Percentiles rank a stretch among this genome's conserved stretches.
phyloP scores from a whole-genome alignment of 2,888 invertebrate genomes.

The Dasypolia templi region DNA sequence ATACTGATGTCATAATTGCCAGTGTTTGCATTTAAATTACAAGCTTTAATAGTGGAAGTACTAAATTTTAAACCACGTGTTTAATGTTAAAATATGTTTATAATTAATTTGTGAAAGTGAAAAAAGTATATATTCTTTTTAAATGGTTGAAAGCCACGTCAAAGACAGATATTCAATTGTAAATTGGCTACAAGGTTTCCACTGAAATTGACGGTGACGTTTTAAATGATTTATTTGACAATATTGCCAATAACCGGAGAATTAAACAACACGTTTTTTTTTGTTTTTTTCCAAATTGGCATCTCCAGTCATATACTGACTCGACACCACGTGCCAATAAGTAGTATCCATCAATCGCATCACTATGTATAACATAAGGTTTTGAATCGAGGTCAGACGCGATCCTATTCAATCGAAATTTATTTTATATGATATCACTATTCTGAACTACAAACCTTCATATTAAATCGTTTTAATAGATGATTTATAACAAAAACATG shows the following conservation, averaged over 20 bases:
- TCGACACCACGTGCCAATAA: neutral
- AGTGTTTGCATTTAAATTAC: constrained; percentile 76
- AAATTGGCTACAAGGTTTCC: neutral
- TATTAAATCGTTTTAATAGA: constrained; percentile 15
- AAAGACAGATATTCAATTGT: neutral
- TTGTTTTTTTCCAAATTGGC: neutral
- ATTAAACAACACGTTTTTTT: neutral
- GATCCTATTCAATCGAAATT: neutral
- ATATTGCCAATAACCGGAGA: neutral
- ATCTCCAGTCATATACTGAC: neutral
- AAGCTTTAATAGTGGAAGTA: constrained; percentile 55
- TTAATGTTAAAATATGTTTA: constrained; percentile 32
- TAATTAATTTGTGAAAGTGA: constrained; percentile 3
- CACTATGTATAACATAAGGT: neutral
- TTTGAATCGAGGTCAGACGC: neutral
- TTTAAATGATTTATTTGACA: neutral
- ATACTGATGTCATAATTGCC: constrained; percentile 78
- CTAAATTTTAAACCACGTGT: constrained; percentile 37
- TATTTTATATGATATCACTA: neutral
- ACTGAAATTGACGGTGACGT: neutral
- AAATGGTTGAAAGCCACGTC: neutral
- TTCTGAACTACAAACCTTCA: neutral
- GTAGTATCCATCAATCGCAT: neutral
- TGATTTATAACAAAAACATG: constrained; percentile 20
- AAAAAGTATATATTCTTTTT: neutral